Percentiles rank a stretch among this genome's conserved stretches.
Conservation (phyloP, 2,888 invertebrate genomes). For the Hypselothyrea guttata region DNA sequence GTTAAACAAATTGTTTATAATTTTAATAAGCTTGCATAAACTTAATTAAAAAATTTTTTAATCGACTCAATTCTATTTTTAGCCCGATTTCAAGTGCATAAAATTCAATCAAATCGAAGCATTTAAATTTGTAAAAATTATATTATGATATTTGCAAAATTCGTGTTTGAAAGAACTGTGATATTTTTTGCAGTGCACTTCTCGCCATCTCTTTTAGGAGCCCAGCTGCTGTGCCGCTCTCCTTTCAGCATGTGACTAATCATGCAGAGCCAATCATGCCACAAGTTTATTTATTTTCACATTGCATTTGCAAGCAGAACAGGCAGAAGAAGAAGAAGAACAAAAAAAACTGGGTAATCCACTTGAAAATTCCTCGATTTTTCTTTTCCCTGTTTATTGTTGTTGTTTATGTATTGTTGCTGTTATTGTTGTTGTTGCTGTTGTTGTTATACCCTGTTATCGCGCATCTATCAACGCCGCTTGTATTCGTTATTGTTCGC, state of each 20-base stretch:
- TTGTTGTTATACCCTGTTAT: constrained; percentile 57
- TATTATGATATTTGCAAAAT: too few species aligned
- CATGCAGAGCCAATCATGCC: constrained; percentile 75
- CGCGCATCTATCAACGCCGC: constrained; percentile 66
- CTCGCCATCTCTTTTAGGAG: neutral
- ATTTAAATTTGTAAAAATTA: too few species aligned
- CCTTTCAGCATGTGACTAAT: constrained; percentile 71
- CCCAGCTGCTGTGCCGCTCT: constrained; percentile 16
- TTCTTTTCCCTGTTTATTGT: constrained; percentile 52
- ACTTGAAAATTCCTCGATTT: constrained; percentile 75
- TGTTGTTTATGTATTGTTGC: constrained; percentile 20
- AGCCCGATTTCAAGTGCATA: too few species aligned
- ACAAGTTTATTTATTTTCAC: constrained; percentile 77
- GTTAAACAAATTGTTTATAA: too few species aligned
- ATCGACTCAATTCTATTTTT: too few species aligned
- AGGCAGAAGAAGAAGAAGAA: too few species aligned
- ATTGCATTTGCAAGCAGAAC: constrained; percentile 65
- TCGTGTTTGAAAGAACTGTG: too few species aligned
- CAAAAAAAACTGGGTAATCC: constrained; percentile 74
- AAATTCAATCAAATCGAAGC: too few species aligned
- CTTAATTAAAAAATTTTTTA: too few species aligned
- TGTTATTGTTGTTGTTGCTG: constrained; percentile 24
- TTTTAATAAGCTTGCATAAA: too few species aligned
- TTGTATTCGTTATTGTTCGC: constrained; percentile 75
- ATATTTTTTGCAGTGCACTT: too few species aligned